These are phyloP conservation scores for Neoniphon sammara DNA, from an alignment of 2,797 vertebrate species.

Conservation along the genomic window DNA sequence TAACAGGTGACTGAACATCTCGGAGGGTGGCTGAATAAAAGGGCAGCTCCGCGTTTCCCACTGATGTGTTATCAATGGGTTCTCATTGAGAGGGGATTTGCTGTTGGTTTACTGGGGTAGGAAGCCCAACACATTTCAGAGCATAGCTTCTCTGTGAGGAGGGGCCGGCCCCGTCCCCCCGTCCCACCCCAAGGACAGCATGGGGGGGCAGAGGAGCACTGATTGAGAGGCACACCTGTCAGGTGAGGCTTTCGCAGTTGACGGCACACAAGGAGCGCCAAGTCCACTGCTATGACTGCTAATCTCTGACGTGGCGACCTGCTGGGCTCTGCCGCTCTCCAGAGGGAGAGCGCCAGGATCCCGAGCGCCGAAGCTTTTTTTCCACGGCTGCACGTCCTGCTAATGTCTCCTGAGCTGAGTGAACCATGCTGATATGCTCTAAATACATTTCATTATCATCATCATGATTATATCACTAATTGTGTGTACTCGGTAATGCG, in stretches of 20 bases:
- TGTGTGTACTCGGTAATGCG: constrained; percentile 82
- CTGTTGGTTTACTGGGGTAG: constrained; percentile 43
- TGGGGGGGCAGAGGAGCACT: constrained; percentile 65
- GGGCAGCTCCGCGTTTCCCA: constrained; percentile 64
- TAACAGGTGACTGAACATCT: constrained; percentile 66
- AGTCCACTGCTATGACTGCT: constrained; percentile 80
- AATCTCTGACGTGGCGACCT: constrained; percentile 78
- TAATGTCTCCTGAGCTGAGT: constrained; percentile 68
- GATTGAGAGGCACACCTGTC: constrained; percentile 85
- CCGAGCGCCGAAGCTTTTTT: constrained; percentile 59
- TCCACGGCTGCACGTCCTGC: constrained; percentile 65
- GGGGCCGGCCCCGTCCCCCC: constrained; percentile 46
- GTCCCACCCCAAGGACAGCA: constrained; percentile 53
- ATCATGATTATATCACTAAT: constrained; percentile 85
- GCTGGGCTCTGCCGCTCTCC: constrained; percentile 69
- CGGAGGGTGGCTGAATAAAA: constrained; percentile 64
- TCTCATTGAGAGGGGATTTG: constrained; percentile 64
- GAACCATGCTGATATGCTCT: constrained; percentile 79
- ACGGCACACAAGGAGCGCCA: constrained; percentile 76
- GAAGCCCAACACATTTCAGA: constrained; percentile 29
- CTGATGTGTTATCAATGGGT: constrained; percentile 75
- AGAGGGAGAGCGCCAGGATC: constrained; percentile 63
- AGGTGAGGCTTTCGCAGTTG: constrained; percentile 81
- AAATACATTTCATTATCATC: constrained; percentile 89
- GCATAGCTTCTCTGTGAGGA: constrained; percentile 40